Percentiles rank a stretch among this genome's conserved stretches.
Conservation (phyloP, 2,888 invertebrate genomes). For the Acanthopleura granulata region DNA sequence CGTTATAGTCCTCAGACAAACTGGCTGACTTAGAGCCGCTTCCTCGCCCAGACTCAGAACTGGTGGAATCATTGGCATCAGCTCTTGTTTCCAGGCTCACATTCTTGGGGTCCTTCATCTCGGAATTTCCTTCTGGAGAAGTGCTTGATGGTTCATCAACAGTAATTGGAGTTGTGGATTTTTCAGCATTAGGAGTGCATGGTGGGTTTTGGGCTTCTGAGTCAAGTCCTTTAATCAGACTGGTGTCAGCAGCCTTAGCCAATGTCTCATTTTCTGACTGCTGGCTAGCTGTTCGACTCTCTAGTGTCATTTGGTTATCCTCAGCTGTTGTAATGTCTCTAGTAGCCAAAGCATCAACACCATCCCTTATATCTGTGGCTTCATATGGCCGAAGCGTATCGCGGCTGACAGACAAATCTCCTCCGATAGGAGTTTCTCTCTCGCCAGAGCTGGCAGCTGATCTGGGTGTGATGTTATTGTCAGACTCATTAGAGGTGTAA, state of each 20-base stretch:
- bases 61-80: constrained; percentile 13
- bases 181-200: neutral
- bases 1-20: constrained; percentile 17
- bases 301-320: neutral
- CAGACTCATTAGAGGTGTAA: constrained; percentile 55
- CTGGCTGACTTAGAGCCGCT: constrained; percentile 18
- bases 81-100: neutral
- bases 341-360: neutral
- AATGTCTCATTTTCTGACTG: neutral
- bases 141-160: neutral
- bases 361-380: neutral
- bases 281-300: neutral
- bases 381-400: neutral
- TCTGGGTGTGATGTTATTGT: constrained; percentile 52
- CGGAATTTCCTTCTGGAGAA: neutral
- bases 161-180: neutral
- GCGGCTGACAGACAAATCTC: neutral
- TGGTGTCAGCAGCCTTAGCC: neutral
- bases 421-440: neutral
- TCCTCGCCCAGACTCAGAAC: constrained; percentile 13
- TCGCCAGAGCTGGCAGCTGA: constrained; percentile 3
- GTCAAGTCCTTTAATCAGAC: neutral
- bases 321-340: neutral
- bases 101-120: neutral
- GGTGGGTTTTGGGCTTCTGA: too few species aligned